Percentiles rank a stretch among this genome's conserved stretches.
Evolutionary conservation across 2,113 vertebrate genomes (phyloP).

Genomic region (Irena cyanogastra): DNA sequence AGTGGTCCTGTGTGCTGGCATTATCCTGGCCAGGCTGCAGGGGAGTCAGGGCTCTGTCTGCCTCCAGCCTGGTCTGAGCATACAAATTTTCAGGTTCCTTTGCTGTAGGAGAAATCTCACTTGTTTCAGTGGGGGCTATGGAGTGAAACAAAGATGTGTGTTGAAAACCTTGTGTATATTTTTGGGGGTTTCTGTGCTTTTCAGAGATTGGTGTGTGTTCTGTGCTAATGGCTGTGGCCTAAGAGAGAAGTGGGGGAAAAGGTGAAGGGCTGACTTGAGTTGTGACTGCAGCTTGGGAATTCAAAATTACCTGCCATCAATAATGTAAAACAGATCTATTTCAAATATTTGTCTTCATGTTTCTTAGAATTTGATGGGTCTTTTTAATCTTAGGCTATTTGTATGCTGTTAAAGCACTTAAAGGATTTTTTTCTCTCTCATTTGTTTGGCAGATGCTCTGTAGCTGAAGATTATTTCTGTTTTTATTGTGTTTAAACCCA

Average conservation of each 20-base stretch:
- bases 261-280: background rate
- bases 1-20: background rate
- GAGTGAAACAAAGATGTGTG: background rate
- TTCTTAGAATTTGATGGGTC: background rate
- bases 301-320: background rate
- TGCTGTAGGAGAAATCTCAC: background rate
- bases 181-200: background rate
- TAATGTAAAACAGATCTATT: background rate
- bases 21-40: background rate
- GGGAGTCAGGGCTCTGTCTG: background rate
- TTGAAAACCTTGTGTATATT: background rate
- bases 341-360: background rate
- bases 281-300: background rate
- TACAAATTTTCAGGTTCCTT: background rate
- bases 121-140: background rate
- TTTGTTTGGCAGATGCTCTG: background rate
- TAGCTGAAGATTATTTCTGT: background rate
- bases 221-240: background rate
- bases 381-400: background rate
- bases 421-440: background rate
- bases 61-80: background rate
- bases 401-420: background rate
- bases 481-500: conserved; percentile 12
- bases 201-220: background rate
- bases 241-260: background rate